These are phyloP conservation scores for Bombus terrestris DNA, from an alignment of 1,140 invertebrate species.

Conservation along the genomic window DNA sequence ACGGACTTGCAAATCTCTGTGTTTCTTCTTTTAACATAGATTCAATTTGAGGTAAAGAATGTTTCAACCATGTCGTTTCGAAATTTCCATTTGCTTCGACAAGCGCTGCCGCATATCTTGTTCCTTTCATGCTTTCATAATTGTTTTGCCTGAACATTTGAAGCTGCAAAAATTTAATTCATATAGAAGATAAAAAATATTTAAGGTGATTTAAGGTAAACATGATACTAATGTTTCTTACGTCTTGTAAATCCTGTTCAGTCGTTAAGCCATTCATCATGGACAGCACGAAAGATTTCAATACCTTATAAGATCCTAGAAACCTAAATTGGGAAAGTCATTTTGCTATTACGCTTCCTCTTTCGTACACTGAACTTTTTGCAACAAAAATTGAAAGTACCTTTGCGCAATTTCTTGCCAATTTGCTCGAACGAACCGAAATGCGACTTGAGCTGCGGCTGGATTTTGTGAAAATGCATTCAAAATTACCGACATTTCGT, in stretches of 20 bases:
- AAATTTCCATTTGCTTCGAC: constrained; percentile 75
- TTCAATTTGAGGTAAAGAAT: constrained; percentile 61
- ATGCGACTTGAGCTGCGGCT: constrained; percentile 68
- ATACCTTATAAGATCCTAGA: constrained; percentile 63
- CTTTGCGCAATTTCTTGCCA: constrained; percentile 71
- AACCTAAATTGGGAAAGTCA: constrained; percentile 60
- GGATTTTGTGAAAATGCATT: constrained; percentile 71
- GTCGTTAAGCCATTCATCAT: constrained; percentile 70
- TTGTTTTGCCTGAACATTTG: constrained; percentile 74
- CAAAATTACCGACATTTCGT: constrained; percentile 70
- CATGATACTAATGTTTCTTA: constrained; percentile 48
- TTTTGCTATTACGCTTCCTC: background rate
- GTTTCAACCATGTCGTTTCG: constrained; percentile 72
- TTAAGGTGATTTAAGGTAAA: no score
- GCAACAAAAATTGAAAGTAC: constrained; percentile 46
- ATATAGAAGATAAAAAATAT: no score
- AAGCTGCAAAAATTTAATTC: constrained; percentile 67
- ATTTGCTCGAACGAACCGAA: constrained; percentile 71
- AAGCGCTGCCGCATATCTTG: constrained; percentile 74
- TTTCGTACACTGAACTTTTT: no score
- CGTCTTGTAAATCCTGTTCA: constrained; percentile 75
- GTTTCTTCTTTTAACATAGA: constrained; percentile 32
- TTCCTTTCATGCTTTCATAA: constrained; percentile 73
- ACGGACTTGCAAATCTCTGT: background rate
- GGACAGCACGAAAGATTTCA: constrained; percentile 71